Percentiles rank a stretch among this genome's conserved stretches.
These are phyloP conservation scores for Nasonia longicornis DNA, from an alignment of 1,140 invertebrate species.

Conservation along the genomic window DNA sequence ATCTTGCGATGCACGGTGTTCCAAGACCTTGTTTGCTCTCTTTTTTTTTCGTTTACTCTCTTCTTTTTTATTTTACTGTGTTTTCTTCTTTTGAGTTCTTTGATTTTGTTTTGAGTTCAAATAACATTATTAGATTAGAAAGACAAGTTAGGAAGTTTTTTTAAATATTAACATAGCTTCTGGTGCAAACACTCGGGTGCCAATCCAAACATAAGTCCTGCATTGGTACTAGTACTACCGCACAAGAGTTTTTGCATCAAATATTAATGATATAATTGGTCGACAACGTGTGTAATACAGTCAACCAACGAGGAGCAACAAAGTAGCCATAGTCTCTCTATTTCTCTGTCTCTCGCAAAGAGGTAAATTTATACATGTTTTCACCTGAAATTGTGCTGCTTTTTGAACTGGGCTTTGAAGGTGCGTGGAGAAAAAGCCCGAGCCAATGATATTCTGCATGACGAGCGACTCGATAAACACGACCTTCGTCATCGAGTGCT, in stretches of 20 bases:
- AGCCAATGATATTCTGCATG: constrained; percentile 69
- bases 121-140: constrained; percentile 43
- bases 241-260: constrained; percentile 13
- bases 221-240: too few species aligned
- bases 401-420: constrained; percentile 66
- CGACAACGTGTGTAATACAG: neutral
- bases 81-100: constrained; percentile 33
- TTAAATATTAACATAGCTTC: constrained; percentile 42
- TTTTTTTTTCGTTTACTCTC: constrained; percentile 20
- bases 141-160: constrained; percentile 30
- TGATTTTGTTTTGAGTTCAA: constrained; percentile 38
- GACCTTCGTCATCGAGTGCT: constrained; percentile 76
- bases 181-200: constrained; percentile 38
- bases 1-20: constrained; percentile 43
- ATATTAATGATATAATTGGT: neutral
- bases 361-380: constrained; percentile 37
- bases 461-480: constrained; percentile 69
- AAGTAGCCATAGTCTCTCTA: constrained; percentile 11
- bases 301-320: neutral
- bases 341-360: neutral
- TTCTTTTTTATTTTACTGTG: constrained; percentile 7
- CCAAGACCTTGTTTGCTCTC: constrained; percentile 34
- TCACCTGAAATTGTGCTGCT: constrained; percentile 60
- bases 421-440: constrained; percentile 68
- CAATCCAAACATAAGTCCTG: too few species aligned